Evolutionary conservation across 2,797 vertebrate genomes (phyloP), one percentile per base, ranked within the genome.

Genomic region (Alca torda): DNA sequence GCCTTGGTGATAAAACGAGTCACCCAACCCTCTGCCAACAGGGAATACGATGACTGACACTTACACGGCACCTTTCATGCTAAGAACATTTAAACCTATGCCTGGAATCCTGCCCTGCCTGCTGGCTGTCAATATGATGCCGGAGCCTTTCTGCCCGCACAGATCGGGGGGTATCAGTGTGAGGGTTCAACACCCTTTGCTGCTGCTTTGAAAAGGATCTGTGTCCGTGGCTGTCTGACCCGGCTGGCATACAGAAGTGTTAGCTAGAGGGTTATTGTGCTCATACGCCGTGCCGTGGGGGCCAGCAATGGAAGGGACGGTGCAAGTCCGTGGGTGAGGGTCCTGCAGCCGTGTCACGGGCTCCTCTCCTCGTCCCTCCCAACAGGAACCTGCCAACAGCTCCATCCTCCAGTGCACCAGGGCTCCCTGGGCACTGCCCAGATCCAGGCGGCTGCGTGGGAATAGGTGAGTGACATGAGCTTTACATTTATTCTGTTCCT

Each of bases 1-100:
- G 89, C 75, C 88, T 78, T n/a, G 35, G 51, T 51, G 65, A 90
- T 75, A 93, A 94, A 90, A 87, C n/a, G 43, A 97, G 53, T 75
- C 78, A 61, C 77, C 45, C 68, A 84, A 45, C n/a, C 50, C 75
- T 61, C 67, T 97, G 93, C 95, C 95, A 96, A 35, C 75, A 95
- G 84, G 3, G 19, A 95, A 92, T 64, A 68, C 1, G 84, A 93
- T 93, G 91, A 95, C 78, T 93, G 96, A 89, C 3, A 4, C 78
- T 89, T 77, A 88, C 5, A 81, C 12, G 16, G 57, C 93, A 59
- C 43, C 81, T 85, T 87, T 87, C 94, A 94, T 4, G 60, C 68
- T 75, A 83, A 94, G 95, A 92, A 93, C 8, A 6, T 81, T 72
- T 60, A 70, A 87, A 82, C 6, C 39, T 41, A 50, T 39, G 68